Evolutionary conservation across 2,888 invertebrate species (phyloP), one percentile per base, ranked within the genome.

Genomic region (Aphidoletes aphidimyza): DNA sequence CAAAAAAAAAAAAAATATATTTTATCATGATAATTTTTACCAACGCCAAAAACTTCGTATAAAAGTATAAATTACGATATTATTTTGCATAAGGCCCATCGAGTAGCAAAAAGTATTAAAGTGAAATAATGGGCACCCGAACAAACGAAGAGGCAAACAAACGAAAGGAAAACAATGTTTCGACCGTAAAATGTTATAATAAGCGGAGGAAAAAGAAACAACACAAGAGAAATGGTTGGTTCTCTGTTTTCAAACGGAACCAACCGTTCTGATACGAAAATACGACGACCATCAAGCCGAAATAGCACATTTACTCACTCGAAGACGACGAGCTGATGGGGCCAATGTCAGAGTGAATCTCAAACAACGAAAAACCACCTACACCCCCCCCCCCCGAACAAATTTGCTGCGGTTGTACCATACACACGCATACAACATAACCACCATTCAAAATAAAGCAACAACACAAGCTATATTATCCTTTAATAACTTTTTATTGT

Each of bases 401-500:
- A n/a, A 69, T 69, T 69, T 69, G 30, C 30, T 69, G 69, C 34
- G 69, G 69, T 69, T 69, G 69, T 69, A 9, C 69, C 2, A 26
- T 14, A 69, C 69, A 34, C 69, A 26, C n/a, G n/a, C n/a, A n/a
- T n/a, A n/a, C n/a, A n/a, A n/a, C n/a, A n/a, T n/a, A n/a, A n/a
- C n/a, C n/a, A n/a, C n/a, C n/a, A n/a, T 30, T 69, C 34, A 69
- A 54, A 69, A 69, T 30, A 69, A 30, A 19, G 30, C 69, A 69
- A 26, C 30, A 26, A 30, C 30, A 30, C n/a, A 69, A 69, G 69
- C 11, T 30, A 69, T 69, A 69, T 69, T 69, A 69, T 69, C 69
- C 69, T 69, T 69, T 69, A 69, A 69, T 69, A 69, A 69, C 69
- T 69, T 69, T 69, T 69, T 69, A 69, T 69, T 69, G 69, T 69